Evolutionary conservation across 1,140 invertebrate species (phyloP).

Genomic region (Wasmannia auropunctata): DNA sequence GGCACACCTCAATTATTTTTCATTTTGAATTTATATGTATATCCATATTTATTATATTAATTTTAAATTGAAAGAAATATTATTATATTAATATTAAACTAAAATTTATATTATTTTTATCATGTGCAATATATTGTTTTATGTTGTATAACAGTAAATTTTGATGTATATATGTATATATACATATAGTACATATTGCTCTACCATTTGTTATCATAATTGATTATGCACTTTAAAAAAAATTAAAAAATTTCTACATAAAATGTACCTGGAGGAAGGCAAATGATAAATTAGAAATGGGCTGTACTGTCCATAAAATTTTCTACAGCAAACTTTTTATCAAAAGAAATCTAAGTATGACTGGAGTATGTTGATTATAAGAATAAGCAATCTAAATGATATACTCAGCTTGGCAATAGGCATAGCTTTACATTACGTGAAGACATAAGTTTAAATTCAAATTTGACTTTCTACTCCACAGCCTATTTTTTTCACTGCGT

Average conservation of each 20-base stretch:
- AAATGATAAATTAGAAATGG: background rate
- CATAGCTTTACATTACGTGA: slow-evolving; percentile 37
- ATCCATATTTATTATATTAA: background rate
- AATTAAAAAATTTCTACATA: background rate
- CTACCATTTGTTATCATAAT: background rate
- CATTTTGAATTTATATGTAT: background rate
- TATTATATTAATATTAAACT: no score
- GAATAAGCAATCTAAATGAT: slow-evolving; percentile 71
- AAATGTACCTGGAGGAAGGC: background rate
- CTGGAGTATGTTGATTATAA: slow-evolving; percentile 1
- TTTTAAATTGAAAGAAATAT: no score
- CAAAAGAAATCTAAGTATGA: background rate
- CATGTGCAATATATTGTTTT: background rate
- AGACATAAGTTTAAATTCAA: slow-evolving; percentile 16
- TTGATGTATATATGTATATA: background rate
- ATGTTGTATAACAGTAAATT: background rate
- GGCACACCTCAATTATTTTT: no score
- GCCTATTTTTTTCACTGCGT: slow-evolving; percentile 72
- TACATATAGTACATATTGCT: background rate
- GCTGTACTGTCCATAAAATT: background rate
- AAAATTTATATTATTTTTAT: slow-evolving; percentile 2
- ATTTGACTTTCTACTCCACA: slow-evolving; percentile 60
- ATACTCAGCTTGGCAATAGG: slow-evolving; percentile 56
- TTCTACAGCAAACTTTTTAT: background rate
- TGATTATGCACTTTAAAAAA: background rate